Evolutionary conservation across 2,888 invertebrate species (phyloP), one percentile per base, ranked within the genome.

Genomic region (Endotricha flammealis): DNA sequence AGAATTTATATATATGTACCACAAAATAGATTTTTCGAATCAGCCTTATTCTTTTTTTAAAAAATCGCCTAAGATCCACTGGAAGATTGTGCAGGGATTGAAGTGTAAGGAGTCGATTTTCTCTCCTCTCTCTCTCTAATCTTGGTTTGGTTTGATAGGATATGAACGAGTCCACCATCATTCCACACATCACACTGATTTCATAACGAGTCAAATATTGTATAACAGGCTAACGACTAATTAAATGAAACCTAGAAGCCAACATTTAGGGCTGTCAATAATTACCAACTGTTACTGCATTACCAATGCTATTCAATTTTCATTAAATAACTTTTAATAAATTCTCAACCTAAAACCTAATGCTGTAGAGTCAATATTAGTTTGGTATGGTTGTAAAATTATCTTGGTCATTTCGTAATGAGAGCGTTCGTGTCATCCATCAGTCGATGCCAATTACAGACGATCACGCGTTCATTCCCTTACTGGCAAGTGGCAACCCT

Each of bases 371-470:
- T 8, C 6, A 3, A 20, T 23, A 10, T n/a, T 14, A 10, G 6
- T 14, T 11, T 9, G n/a, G 13, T 29, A 29, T 6, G 2, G 7
- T 10, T 29, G 22, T 10, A 35, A 27, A 29, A 16, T 14, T 16
- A 22, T 29, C 6, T 61, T 68, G 45, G 68, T 51, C 22, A 32
- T 50, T 45, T 46, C 51, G 57, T 66, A 70, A 71, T 71, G 68
- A 71, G 68, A 59, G 58, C 56, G 53, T 58, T 50, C 44, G 51
- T 60, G 61, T 56, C 64, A 70, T 67, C 70, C 67, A 69, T 69
- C 78, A 73, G 71, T 49, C 50, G 57, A 49, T 45, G 70, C 79
- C 81, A 83, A 82, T 83, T 82, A 83, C 79, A 69, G 64, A 57
- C 62, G 73, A 76, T 80, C 80, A 77, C 75, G 77, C 73, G 68